phyloP scores from a whole-genome alignment of 1,140 invertebrate genomes.

The Zaprionus capensis region DNA sequence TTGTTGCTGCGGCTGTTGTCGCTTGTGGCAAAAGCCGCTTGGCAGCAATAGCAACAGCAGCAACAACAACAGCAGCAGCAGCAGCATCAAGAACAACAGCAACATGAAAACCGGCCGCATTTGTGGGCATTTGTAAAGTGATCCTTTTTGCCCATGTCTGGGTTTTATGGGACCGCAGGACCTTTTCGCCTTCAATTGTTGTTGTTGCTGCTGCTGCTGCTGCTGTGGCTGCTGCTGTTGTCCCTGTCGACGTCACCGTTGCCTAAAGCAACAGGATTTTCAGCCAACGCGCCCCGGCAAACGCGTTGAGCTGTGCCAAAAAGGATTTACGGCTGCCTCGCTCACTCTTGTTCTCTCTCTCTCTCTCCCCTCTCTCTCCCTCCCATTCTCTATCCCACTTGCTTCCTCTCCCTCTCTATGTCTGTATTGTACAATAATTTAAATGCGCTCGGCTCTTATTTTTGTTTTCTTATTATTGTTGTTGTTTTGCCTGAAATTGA shows the following conservation, averaged over 20 bases:
- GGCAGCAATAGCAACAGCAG: constrained; percentile 27
- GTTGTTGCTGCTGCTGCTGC: background rate
- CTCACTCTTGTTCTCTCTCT: background rate
- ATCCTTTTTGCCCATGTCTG: constrained; percentile 67
- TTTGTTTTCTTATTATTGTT: constrained; percentile 41
- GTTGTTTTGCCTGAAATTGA: constrained; percentile 46
- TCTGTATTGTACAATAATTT: constrained; percentile 43
- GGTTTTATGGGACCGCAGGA: constrained; percentile 58
- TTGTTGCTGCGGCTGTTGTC: constrained; percentile 34
- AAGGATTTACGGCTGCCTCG: constrained; percentile 57
- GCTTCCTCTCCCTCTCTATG: constrained; percentile 1
- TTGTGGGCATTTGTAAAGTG: constrained; percentile 78
- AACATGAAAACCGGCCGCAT: constrained; percentile 63
- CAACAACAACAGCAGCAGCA: constrained; percentile 28
- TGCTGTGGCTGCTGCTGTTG: constrained; percentile 32
- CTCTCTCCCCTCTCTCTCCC: background rate
- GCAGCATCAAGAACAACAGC: constrained; percentile 19
- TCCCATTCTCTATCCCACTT: background rate
- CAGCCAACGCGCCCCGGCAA: constrained; percentile 45
- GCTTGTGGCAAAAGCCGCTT: constrained; percentile 46
- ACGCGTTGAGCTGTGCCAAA: constrained; percentile 75
- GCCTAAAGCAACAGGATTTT: constrained; percentile 75
- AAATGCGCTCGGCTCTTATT: constrained; percentile 43
- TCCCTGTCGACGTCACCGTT: constrained; percentile 33
- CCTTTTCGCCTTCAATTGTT: constrained; percentile 43